These are phyloP conservation scores for Odocoileus hemionus DNA, from an alignment of 2,113 vertebrate species.

Conservation along the genomic window DNA sequence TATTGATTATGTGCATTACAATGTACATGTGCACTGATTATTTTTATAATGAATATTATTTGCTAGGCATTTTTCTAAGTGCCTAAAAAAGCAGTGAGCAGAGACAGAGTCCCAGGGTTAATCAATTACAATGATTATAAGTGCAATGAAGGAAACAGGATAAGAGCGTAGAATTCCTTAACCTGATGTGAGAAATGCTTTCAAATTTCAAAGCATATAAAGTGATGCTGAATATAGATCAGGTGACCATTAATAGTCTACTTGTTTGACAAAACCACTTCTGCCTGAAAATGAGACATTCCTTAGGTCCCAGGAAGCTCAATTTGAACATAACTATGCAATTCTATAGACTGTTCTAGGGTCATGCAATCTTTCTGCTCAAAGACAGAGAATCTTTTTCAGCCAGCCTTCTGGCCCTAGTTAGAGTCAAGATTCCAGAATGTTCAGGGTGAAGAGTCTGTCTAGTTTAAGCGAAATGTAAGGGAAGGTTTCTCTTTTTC, in stretches of 20 bases:
- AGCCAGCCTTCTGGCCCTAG: neutral
- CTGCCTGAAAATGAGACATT: neutral
- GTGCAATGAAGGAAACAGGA: neutral
- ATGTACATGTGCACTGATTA: neutral
- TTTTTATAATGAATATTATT: conserved; percentile 3
- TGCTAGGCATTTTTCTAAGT: neutral
- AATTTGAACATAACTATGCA: neutral
- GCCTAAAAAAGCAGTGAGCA: neutral
- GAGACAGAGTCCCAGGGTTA: neutral
- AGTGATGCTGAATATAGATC: neutral
- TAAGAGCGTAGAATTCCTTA: neutral
- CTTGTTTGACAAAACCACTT: neutral
- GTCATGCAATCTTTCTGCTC: neutral
- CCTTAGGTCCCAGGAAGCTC: neutral
- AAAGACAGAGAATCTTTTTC: neutral
- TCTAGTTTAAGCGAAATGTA: neutral
- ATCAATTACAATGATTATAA: neutral
- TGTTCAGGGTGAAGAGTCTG: neutral
- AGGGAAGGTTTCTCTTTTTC: neutral
- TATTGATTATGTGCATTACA: neutral
- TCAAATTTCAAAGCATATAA: neutral
- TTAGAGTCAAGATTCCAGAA: neutral
- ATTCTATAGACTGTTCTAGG: neutral
- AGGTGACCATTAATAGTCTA: neutral
- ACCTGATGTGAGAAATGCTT: neutral